phyloP scores from a whole-genome alignment of 2,888 invertebrate species.

The Orthosia incerta region DNA sequence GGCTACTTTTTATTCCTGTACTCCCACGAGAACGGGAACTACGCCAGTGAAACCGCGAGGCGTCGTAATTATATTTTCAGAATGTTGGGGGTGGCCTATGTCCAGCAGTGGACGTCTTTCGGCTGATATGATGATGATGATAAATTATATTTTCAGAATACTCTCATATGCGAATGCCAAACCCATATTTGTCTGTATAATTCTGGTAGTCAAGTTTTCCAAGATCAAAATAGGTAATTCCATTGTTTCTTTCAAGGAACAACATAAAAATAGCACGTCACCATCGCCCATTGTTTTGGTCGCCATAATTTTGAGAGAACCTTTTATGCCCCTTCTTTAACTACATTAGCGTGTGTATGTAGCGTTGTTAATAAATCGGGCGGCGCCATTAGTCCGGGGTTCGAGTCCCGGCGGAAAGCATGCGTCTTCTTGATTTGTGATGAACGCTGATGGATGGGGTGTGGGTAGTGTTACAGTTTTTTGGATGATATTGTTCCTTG shows the following conservation, averaged over 20 bases:
- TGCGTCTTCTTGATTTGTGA: conserved; percentile 90
- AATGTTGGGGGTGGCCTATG: no score
- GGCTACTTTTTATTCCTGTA: no score
- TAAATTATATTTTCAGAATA: no score
- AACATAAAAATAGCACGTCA: conserved; percentile 13
- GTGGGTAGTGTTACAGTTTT: conserved; percentile 54
- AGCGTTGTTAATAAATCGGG: conserved; percentile 83
- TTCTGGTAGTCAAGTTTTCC: no score
- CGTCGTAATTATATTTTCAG: no score
- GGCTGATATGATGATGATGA: no score
- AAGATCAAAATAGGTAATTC: not conserved
- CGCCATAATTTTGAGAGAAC: conserved; percentile 59
- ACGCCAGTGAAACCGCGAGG: no score
- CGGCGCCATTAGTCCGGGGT: conserved; percentile 82
- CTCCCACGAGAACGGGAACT: no score
- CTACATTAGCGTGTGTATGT: conserved; percentile 79
- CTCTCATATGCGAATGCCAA: no score
- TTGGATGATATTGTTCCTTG: conserved; percentile 33
- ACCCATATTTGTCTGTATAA: no score
- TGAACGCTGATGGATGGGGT: conserved; percentile 83
- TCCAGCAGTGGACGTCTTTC: no score
- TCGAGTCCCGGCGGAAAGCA: conserved; percentile 85
- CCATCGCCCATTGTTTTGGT: conserved; percentile 46
- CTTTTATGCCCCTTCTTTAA: conserved; percentile 76
- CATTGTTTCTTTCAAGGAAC: not conserved